Percentiles rank a stretch among this genome's conserved stretches.
These are phyloP conservation scores for Liopterus haemorrhoidalis DNA, from an alignment of 2,888 invertebrate genomes.

Conservation along the genomic window DNA sequence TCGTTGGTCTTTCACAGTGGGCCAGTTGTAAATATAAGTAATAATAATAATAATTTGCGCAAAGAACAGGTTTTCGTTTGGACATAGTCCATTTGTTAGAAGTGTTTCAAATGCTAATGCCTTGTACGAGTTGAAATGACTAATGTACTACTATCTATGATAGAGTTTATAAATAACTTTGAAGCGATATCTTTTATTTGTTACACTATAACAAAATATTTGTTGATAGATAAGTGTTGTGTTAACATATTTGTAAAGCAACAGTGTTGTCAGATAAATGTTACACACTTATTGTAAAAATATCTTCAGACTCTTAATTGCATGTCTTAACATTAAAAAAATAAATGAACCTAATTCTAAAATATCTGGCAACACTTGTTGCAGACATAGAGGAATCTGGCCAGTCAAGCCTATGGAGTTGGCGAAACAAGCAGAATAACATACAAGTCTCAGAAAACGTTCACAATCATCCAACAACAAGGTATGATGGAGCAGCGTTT, in stretches of 20 bases:
- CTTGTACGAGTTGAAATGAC: no score
- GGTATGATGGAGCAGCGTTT: conserved; percentile 34
- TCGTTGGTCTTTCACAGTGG: no score
- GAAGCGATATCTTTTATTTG: no score
- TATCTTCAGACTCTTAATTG: background rate
- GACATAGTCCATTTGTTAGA: no score
- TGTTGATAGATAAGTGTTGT: no score
- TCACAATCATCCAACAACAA: conserved; percentile 36
- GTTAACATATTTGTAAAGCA: conserved; percentile 6
- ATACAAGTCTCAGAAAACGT: conserved; percentile 38
- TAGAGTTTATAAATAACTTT: no score
- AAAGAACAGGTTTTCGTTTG: no score
- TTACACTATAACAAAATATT: no score
- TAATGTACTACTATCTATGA: no score
- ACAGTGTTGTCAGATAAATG: conserved; percentile 18
- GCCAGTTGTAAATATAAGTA: no score
- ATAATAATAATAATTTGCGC: no score
- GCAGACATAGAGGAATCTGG: conserved; percentile 49
- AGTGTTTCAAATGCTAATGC: no score
- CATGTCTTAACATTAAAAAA: background rate
- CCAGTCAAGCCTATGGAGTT: conserved; percentile 52
- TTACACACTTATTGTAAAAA: conserved; percentile 4
- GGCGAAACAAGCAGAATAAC: conserved; percentile 51
- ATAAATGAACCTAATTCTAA: background rate
- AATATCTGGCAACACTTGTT: conserved; percentile 37